These are phyloP conservation scores for Paratrypauchen microcephalus DNA, from an alignment of 2,797 vertebrate genomes.

Conservation along the genomic window DNA sequence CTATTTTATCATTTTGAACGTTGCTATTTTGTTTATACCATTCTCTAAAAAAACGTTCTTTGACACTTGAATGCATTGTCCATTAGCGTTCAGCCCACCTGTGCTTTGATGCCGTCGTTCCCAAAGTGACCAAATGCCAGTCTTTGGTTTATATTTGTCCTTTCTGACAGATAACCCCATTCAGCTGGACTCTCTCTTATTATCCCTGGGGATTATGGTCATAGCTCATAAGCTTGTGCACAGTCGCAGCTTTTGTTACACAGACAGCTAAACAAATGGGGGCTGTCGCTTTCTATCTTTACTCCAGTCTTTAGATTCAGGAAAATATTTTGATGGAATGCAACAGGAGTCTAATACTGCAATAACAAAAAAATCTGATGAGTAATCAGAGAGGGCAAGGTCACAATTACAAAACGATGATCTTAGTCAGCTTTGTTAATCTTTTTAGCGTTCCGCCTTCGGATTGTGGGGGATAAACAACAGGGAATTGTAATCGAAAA, in stretches of 20 bases:
- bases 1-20: constrained; percentile 18
- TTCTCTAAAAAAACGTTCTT: not conserved
- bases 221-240: constrained; percentile 34
- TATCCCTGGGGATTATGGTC: constrained; percentile 56
- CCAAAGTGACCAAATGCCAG: constrained; percentile 51
- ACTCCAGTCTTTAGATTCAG: constrained; percentile 27
- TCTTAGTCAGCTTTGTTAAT: constrained; percentile 11
- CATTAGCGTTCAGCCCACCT: constrained; percentile 45
- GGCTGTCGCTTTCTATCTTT: constrained; percentile 59
- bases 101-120: constrained; percentile 21
- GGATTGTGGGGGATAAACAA: not conserved
- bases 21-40: not conserved
- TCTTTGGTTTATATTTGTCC: constrained; percentile 47
- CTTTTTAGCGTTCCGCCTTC: not conserved
- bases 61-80: constrained; percentile 42
- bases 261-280: constrained; percentile 57
- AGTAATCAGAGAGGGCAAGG: constrained; percentile 38
- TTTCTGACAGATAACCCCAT: constrained; percentile 61
- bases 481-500: not conserved
- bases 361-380: constrained; percentile 24
- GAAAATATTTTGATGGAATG: constrained; percentile 14
- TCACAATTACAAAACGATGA: constrained; percentile 41
- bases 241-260: constrained; percentile 47
- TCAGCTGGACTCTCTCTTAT: constrained; percentile 43
- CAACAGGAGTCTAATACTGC: constrained; percentile 50